Percentiles rank a stretch among this genome's conserved stretches.
Conservation (phyloP, 1,140 invertebrate species). For the Bombyx mandarina region DNA sequence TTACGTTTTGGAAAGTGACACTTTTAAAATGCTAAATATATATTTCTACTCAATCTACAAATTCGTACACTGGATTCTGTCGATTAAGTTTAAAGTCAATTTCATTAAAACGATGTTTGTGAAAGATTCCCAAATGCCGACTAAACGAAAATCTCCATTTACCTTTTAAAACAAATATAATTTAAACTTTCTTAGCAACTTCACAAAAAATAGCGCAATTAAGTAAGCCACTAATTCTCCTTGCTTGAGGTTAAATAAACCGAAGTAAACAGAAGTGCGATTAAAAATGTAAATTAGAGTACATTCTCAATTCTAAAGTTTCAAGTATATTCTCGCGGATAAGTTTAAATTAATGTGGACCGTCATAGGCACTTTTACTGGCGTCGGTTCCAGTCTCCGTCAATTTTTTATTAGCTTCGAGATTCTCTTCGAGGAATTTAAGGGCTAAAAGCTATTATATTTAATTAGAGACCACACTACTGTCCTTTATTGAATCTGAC, state of each 20-base stretch:
- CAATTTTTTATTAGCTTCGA: slow-evolving; percentile 51
- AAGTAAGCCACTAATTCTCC: slow-evolving; percentile 30
- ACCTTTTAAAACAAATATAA: no score
- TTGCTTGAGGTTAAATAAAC: slow-evolving; percentile 31
- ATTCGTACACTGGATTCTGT: no score
- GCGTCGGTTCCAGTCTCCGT: slow-evolving; percentile 23
- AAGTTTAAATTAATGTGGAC: slow-evolving; percentile 57
- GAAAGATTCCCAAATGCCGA: no score
- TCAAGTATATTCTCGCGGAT: slow-evolving; percentile 48
- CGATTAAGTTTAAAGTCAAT: no score
- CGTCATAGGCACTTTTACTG: slow-evolving; percentile 36
- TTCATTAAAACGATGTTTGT: no score
- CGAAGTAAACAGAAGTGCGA: slow-evolving; percentile 35
- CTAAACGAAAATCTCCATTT: no score
- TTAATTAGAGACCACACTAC: slow-evolving; percentile 41
- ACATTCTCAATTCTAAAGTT: slow-evolving; percentile 45
- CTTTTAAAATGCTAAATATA: no score
- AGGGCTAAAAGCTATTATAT: slow-evolving; percentile 24
- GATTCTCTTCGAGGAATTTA: slow-evolving; percentile 34
- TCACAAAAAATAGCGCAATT: slow-evolving; percentile 16
- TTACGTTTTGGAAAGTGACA: no score
- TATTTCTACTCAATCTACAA: no score
- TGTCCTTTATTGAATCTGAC: slow-evolving; percentile 40
- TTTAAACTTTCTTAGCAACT: slow-evolving; percentile 1
- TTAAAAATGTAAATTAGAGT: slow-evolving; percentile 54